Evolutionary conservation across 2,113 vertebrate species (phyloP), one percentile per base, ranked within the genome.

Genomic region (Oenanthe melanoleuca): DNA sequence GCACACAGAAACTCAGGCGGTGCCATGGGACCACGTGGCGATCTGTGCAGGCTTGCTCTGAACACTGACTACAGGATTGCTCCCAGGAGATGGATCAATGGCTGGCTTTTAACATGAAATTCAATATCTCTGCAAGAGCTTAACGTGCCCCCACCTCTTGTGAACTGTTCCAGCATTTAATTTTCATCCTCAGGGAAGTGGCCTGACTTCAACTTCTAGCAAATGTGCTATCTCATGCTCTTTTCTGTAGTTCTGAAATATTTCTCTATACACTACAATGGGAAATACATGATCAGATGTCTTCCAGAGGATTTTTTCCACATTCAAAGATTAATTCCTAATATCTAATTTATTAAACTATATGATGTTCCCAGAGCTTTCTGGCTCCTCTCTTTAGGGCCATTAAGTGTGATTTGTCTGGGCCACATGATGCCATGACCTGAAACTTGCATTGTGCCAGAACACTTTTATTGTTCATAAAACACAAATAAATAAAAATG

Each of bases 91-190:
- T 15, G 33, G 50, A 93, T 92, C 79, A 86, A 73, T 29, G 59
- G 7, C 38, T 83, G 71, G 34, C 37, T 94, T 95, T 86, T 70
- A 88, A 96, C 88, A 90, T 55, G 5, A 77, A 94, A 94, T 88
- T 73, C 74, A 88, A 5, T 96, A 88, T 59, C 55, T 80, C 60
- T 59, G 52, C 4, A 6, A 82, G 67, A 90, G 34, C 60, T 80
- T 53, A 64, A 52, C 3, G 1, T 89, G 86, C 47, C 9, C 17
- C 13, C 8, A 55, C 7, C 16, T 88, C 71, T 86, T 44, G 73
- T 59, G n/a, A 93, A 77, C 29, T 38, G 50, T 85, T 90, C 28
- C 67, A 63, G 24, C 22, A 19, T 82, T 92, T 78, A 70, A 78
- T 88, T 93, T 72, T 85, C 45, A 52, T 80, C 88, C 75, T 70